Evolutionary conservation across 2,797 vertebrate genomes (phyloP).

Genomic region (Poecilia velifera): DNA sequence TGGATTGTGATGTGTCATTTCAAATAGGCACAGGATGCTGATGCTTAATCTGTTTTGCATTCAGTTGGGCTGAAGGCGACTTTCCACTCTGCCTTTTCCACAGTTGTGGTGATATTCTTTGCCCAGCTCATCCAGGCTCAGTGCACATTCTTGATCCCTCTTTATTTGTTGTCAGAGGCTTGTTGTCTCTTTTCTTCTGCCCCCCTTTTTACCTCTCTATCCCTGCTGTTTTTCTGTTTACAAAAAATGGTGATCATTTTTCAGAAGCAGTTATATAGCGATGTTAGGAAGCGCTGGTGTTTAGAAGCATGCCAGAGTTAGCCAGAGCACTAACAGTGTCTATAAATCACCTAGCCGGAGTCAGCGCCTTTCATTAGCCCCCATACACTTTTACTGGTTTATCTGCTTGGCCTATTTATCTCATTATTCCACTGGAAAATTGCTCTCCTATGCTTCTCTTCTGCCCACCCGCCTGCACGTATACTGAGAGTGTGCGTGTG

Average conservation of each 20-base stretch:
- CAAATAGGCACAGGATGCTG: slow-evolving; percentile 68
- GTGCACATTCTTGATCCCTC: slow-evolving; percentile 70
- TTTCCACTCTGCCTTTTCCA: slow-evolving; percentile 57
- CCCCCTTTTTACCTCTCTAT: slow-evolving; percentile 33
- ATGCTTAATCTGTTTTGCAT: slow-evolving; percentile 82
- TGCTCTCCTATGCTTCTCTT: slow-evolving; percentile 71
- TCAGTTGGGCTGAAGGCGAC: slow-evolving; percentile 73
- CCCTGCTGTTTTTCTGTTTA: slow-evolving; percentile 50
- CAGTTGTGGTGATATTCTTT: slow-evolving; percentile 67
- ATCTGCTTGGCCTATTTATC: slow-evolving; percentile 79
- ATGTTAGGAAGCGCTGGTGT: slow-evolving; percentile 64
- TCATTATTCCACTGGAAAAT: slow-evolving; percentile 80
- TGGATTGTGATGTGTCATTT: slow-evolving; percentile 79
- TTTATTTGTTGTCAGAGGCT: slow-evolving; percentile 70
- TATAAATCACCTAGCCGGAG: slow-evolving; percentile 79
- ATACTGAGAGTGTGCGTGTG: slow-evolving; percentile 47
- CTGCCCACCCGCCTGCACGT: slow-evolving; percentile 63
- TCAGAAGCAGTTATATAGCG: slow-evolving; percentile 66
- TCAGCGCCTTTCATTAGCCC: slow-evolving; percentile 79
- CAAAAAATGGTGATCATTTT: slow-evolving; percentile 77
- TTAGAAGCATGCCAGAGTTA: slow-evolving; percentile 65
- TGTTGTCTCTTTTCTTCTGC: slow-evolving; percentile 57
- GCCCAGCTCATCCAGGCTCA: slow-evolving; percentile 71
- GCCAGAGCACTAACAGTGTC: slow-evolving; percentile 69
- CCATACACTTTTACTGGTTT: slow-evolving; percentile 76